Evolutionary conservation across 2,797 vertebrate genomes (phyloP), one percentile per base, ranked within the genome.

Genomic region (Chromis chromis): DNA sequence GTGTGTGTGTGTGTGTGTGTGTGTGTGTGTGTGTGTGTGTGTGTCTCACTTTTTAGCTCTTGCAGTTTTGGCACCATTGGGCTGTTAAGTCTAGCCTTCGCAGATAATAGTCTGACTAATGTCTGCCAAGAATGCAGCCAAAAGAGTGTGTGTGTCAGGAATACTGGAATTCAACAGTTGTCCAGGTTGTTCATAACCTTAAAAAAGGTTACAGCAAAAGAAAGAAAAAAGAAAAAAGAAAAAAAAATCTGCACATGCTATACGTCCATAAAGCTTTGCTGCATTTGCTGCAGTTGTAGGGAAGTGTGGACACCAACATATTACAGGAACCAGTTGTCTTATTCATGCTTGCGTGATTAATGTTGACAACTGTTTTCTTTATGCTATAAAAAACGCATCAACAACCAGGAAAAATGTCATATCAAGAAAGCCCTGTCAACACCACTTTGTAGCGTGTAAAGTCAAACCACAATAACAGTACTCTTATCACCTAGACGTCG

Each of bases 31-130:
- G 42, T 7, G 28, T 5, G 28, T 70, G 13, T 16, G 40, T 42
- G 40, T 25, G 25, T 25, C 2, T 70, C 57, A 64, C 50, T n/a
- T 9, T 13, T 69, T 13, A 39, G 9, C 36, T 42, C 13, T n/a
- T 46, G 49, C 19, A 52, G 27, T 60, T 73, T 56, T 76, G 65
- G 61, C 21, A 33, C 39, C 19, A 33, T 22, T 33, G 10, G 9
- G 2, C 3, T 14, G 24, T 14, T 44, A 24, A 36, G 2, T 53
- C 0, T 16, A 62, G 21, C 28, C 22, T 10, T 60, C 9, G 1
- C 55, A 40, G 40, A 69, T 40, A 65, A 39, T 14, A 39, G 25
- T 7, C 7, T 74, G 74, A 79, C 48, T 63, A 68, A 77, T 49
- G 28, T 57, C 44, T 72, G 44, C 44, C 9, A 33, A 40, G 19